Percentiles rank a stretch among this genome's conserved stretches.
Evolutionary conservation across 2,797 vertebrate genomes (phyloP).

Genomic region (Margarornis squamiger): DNA sequence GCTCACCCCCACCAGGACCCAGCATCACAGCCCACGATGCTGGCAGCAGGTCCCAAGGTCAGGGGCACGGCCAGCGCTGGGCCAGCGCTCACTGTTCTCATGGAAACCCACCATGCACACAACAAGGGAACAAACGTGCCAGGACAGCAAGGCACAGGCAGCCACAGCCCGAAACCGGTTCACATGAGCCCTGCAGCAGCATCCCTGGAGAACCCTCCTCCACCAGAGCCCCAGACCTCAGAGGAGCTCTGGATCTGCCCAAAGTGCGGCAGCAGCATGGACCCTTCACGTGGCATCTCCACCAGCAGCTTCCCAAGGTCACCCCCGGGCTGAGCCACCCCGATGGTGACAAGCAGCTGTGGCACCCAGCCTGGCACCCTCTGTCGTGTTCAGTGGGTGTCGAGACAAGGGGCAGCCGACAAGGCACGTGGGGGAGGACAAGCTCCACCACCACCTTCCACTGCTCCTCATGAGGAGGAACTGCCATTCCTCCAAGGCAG

Average conservation of each 20-base stretch:
- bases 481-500: background rate
- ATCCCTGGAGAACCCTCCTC: background rate
- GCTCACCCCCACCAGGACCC: background rate
- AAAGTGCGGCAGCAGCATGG: fast-evolving
- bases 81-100: fast-evolving
- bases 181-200: fast-evolving
- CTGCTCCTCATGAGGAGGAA: background rate
- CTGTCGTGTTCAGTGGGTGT: fast-evolving
- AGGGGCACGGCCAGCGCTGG: fast-evolving
- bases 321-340: background rate
- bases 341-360: background rate
- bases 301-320: background rate
- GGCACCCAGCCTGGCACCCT: background rate
- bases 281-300: fast-evolving
- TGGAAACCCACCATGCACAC: background rate
- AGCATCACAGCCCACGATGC: fast-evolving
- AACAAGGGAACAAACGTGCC: background rate
- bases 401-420: background rate
- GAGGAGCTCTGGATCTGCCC: background rate
- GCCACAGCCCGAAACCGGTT: background rate
- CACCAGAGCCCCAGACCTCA: background rate
- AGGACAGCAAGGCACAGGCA: fast-evolving
- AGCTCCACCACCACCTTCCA: background rate
- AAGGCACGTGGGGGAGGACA: background rate
- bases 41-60: fast-evolving